phyloP scores from a whole-genome alignment of 2,113 vertebrate species.

The Elaphurus davidianus region DNA sequence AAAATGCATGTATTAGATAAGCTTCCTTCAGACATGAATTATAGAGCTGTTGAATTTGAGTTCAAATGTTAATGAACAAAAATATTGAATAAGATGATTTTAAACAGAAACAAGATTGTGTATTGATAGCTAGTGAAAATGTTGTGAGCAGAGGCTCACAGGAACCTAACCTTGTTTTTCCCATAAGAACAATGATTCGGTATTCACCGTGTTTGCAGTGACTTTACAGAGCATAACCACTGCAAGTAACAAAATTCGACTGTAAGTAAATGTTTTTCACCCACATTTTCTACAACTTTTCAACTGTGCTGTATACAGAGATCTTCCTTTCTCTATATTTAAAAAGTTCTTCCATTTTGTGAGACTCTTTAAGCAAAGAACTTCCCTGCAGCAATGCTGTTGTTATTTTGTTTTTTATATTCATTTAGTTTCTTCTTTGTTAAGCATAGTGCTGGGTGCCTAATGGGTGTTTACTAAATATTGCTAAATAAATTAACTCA shows the following conservation, averaged over 20 bases:
- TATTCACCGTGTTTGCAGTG: neutral
- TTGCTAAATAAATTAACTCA: constrained; percentile 38
- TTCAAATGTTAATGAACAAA: neutral
- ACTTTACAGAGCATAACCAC: neutral
- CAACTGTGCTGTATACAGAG: neutral
- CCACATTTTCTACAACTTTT: neutral
- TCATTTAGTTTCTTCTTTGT: neutral
- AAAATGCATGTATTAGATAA: neutral
- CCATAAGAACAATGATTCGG: neutral
- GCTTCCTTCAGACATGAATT: neutral
- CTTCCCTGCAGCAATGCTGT: too few relatives aligned
- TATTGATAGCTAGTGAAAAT: neutral
- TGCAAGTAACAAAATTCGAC: neutral
- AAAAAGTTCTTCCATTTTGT: neutral
- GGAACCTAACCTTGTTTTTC: neutral
- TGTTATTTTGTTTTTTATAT: constrained; percentile 14
- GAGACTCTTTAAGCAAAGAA: neutral
- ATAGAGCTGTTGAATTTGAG: neutral
- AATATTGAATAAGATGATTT: neutral
- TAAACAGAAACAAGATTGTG: neutral
- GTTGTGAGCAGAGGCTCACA: neutral
- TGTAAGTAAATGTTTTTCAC: neutral
- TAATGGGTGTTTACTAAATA: constrained; percentile 37
- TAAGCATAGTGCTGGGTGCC: neutral
- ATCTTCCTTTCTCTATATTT: neutral